These are phyloP conservation scores for Dryococelus australis DNA, from an alignment of 2,888 invertebrate species.

Conservation along the genomic window DNA sequence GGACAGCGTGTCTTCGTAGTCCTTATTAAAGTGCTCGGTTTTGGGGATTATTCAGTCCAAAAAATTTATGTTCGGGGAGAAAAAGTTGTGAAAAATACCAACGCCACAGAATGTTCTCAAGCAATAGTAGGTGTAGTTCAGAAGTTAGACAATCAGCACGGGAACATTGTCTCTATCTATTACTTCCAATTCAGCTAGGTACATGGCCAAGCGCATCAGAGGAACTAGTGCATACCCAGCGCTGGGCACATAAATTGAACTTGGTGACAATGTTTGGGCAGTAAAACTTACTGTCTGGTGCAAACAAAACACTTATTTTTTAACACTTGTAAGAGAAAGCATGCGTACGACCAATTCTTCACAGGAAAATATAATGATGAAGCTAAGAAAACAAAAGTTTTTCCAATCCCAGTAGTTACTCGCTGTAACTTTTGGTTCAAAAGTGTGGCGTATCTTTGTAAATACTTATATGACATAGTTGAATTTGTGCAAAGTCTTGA, in stretches of 20 bases:
- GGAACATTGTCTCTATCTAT: not conserved
- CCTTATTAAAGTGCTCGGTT: not conserved
- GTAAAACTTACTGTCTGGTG: not conserved
- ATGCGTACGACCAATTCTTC: not conserved
- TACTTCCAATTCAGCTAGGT: not conserved
- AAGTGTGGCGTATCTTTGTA: too few species aligned
- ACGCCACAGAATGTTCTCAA: not conserved
- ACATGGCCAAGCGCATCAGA: not conserved
- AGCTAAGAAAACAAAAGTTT: not conserved
- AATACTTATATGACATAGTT: too few species aligned
- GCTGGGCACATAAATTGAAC: not conserved
- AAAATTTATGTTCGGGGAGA: not conserved
- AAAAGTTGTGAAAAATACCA: not conserved
- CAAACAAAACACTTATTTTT: not conserved
- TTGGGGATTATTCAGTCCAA: not conserved
- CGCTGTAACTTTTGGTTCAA: too few species aligned
- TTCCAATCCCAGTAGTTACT: too few species aligned
- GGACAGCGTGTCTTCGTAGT: not conserved
- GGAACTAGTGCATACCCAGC: too few species aligned
- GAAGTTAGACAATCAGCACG: not conserved
- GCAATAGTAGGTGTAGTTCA: not conserved
- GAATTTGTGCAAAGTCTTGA: not conserved
- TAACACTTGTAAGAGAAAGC: not conserved
- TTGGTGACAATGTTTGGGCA: not conserved
- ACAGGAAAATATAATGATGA: not conserved